Base-by-base conservation (phyloP, 1,140 invertebrate genomes). In the Lysiphlebus fabarum region DNA sequence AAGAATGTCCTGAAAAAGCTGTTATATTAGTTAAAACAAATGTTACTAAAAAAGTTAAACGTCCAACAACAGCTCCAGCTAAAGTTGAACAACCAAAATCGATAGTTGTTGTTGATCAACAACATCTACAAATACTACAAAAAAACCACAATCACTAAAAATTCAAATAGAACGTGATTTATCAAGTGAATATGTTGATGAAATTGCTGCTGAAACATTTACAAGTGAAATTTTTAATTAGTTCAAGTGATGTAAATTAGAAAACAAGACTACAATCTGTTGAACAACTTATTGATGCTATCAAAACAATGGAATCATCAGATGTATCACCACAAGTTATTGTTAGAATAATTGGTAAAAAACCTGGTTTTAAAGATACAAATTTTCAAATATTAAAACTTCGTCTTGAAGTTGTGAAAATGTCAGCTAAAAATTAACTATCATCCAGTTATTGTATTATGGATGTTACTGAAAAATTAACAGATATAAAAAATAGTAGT, bases 311-410 rank as follows among this genome's bases (percentile, higher is more conserved):
- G 64, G 85, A 87, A 54, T 69, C 82, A 34, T 80, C 82, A 47
- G 86, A 88, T 48, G 83, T 90, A 6, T 84, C 86, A 1, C 84
- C 87, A 2, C 93, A 96, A 79, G 83, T 90, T 5, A 72, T 95
- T 43, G 82, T 93, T 7, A 83, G 87, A 54, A 84, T 83, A 6
- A 67, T 96, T 9, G 86, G 85, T 56, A 93, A 89, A 65, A 96
- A 95, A 74, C 93, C 94, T 1, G 94, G 94, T 5, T 83, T 96
- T 0, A 95, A 93, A 69, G 94, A 96, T 67, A 95, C 88, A 53
- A 96, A 96, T 77, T 93, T 95, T 61, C 93, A 96, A 83, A 92
- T 95, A 9, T 76, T 95, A n/a, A 94, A 94, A 73, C 77, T 88
- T 3, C 86, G 89, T 65, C 71, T 96, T 8, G 92, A 95, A 63